Percentiles rank a stretch among this genome's conserved stretches.
phyloP scores from a whole-genome alignment of 2,888 invertebrate genomes.

The Lepetodrilus schrolli region DNA sequence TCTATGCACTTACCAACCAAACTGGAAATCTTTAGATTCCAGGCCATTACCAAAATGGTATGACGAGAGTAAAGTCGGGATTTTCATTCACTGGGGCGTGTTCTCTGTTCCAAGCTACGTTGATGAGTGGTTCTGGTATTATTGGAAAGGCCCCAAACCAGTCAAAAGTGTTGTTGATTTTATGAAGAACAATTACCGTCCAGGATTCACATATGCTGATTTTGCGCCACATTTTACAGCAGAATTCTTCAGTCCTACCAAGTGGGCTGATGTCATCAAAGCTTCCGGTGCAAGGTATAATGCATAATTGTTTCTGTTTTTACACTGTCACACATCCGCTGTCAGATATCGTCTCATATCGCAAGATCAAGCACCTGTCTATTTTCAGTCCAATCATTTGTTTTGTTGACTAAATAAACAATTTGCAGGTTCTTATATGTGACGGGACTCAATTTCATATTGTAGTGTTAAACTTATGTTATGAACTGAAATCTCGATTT shows the following conservation, averaged over 20 bases:
- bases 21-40: conserved; percentile 89
- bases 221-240: conserved; percentile 89
- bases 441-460: too few relatives aligned
- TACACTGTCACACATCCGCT: too few relatives aligned
- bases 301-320: too few relatives aligned
- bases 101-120: conserved; percentile 71
- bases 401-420: too few relatives aligned
- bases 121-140: conserved; percentile 91
- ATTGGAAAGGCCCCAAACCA: conserved; percentile 79
- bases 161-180: conserved; percentile 77
- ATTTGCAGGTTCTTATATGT: too few relatives aligned
- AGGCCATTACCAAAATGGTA: conserved; percentile 81
- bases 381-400: too few relatives aligned
- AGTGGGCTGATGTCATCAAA: conserved; percentile 88
- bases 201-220: conserved; percentile 90
- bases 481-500: too few relatives aligned
- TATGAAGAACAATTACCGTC: conserved; percentile 88
- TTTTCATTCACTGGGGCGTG: conserved; percentile 77
- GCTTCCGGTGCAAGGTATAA: conserved; percentile 90
- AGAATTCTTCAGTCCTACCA: conserved; percentile 87
- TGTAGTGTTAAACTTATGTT: too few relatives aligned
- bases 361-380: too few relatives aligned
- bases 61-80: conserved; percentile 75
- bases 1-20: conserved; percentile 78
- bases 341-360: too few relatives aligned